phyloP scores from a whole-genome alignment of 37 sponge, comb jelly and placozoan species.

The Corticium candelabrum region DNA sequence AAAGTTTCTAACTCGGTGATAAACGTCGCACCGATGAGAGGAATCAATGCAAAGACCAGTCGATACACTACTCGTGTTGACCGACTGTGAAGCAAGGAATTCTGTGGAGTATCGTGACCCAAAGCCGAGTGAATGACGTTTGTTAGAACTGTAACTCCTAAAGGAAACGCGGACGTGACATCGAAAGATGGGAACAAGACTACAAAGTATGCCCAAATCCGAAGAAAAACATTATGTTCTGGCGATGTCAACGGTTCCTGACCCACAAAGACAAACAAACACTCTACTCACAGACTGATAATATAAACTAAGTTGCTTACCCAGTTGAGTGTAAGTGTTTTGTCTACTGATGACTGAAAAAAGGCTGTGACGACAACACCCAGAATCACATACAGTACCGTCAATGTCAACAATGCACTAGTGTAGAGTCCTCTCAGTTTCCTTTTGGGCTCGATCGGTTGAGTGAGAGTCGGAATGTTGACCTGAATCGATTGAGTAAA shows the following conservation, averaged over 20 bases:
- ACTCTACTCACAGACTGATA: neutral
- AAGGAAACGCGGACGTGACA: slow-evolving; percentile 74
- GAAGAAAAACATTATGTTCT: slow-evolving; percentile 18
- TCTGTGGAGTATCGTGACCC: slow-evolving; percentile 50
- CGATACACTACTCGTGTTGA: neutral
- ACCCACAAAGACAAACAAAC: neutral
- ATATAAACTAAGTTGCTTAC: slow-evolving; percentile 9
- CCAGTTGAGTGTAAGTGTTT: slow-evolving; percentile 75
- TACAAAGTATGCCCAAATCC: slow-evolving; percentile 62
- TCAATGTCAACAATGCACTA: slow-evolving; percentile 26
- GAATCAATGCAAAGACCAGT: slow-evolving; percentile 42
- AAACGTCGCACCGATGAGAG: slow-evolving; percentile 47
- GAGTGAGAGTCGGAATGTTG: neutral
- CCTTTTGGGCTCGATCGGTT: neutral
- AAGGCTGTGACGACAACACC: slow-evolving; percentile 59
- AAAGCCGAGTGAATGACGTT: slow-evolving; percentile 64
- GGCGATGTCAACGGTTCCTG: slow-evolving; percentile 26
- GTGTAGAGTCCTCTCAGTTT: slow-evolving; percentile 17
- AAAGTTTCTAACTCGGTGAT: slow-evolving; percentile 67
- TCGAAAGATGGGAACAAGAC: slow-evolving; percentile 84
- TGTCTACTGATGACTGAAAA: slow-evolving; percentile 41
- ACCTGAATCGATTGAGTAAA: slow-evolving; percentile 15
- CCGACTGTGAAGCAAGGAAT: neutral
- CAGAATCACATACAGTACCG: slow-evolving; percentile 45
- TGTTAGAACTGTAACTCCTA: slow-evolving; percentile 41